Evolutionary conservation across 2,113 vertebrate species (phyloP), one percentile per base, ranked within the genome.

Genomic region (Spea bombifrons): DNA sequence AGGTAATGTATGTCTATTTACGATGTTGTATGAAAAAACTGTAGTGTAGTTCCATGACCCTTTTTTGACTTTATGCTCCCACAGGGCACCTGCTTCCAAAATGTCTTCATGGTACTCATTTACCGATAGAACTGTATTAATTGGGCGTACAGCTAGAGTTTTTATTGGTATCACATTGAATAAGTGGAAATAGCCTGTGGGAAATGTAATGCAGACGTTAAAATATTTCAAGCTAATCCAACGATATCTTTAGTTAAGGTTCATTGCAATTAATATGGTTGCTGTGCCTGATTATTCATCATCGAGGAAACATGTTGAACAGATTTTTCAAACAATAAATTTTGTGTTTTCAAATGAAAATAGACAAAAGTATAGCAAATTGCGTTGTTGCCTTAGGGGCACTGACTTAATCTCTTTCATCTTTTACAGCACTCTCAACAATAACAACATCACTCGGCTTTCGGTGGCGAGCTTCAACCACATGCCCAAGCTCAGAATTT

Each of bases 381-480:
- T n/a, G 9, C 8, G 57, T 30, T 75, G 17, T 71, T 65, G 30
- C 8, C 30, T 65, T 65, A 44, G 4, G 55, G 67, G 64, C 53
- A 68, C 48, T 75, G 16, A 71, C 74, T 74, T 78, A 15, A 48
- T 66, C 65, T 84, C 81, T 71, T 87, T 86, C 76, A 80, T 83
- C 17, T 84, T 89, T 88, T 75, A 4, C 90, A 99, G 97, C 85
- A 99, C 97, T 50, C 94, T 99, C 87, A 99, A 99, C 90, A 99
- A 99, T 86, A 99, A 99, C 91, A 99, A 99, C 90, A 97, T 99
- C 85, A 96, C 94, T 77, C 93, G 96, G 45, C 92, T 99, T 66
- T 99, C 97, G 0, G 97, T 99, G 91, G 96, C 95, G 89, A 99
- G 97, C 89, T 99, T 99, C 93, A 99, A 99, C 90, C 97, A 98